phyloP scores from a whole-genome alignment of 1,140 invertebrate genomes.

The Leptestheria dahalacensis region DNA sequence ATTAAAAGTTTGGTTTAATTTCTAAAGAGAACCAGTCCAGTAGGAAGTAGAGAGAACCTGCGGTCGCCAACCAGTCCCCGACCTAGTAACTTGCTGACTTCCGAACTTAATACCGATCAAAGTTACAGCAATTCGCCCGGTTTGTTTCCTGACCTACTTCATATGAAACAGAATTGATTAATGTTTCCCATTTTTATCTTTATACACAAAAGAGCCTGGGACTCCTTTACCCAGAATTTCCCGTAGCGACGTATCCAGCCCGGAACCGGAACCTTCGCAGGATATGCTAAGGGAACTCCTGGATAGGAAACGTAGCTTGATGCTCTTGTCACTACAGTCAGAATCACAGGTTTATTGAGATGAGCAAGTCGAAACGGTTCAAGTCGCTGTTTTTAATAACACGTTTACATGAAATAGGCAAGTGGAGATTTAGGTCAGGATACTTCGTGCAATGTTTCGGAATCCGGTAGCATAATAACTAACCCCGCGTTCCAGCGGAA shows the following conservation, averaged over 20 bases:
- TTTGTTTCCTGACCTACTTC: neutral
- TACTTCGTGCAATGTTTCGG: slow-evolving; percentile 38
- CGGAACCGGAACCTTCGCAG: slow-evolving; percentile 8
- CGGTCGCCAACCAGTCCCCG: slow-evolving; percentile 41
- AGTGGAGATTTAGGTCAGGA: slow-evolving; percentile 18
- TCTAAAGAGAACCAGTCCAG: slow-evolving; percentile 48
- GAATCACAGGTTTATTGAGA: slow-evolving; percentile 45
- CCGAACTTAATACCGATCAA: slow-evolving; percentile 1
- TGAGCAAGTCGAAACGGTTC: neutral
- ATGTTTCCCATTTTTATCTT: neutral
- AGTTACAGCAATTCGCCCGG: slow-evolving; percentile 10
- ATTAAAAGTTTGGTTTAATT: slow-evolving; percentile 14
- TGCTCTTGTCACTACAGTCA: slow-evolving; percentile 53
- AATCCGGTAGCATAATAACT: slow-evolving; percentile 62
- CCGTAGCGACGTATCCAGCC: slow-evolving; percentile 13
- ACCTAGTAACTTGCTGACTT: slow-evolving; percentile 5
- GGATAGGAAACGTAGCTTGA: slow-evolving; percentile 66
- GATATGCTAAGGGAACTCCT: slow-evolving; percentile 80
- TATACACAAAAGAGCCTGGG: neutral
- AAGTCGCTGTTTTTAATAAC: slow-evolving; percentile 7
- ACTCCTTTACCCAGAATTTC: slow-evolving; percentile 1
- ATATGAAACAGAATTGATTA: neutral
- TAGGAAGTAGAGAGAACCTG: slow-evolving; percentile 59
- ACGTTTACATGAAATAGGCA: neutral
- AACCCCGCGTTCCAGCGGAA: slow-evolving; percentile 46